These are phyloP conservation scores for Sycobia sp. DNA, from an alignment of 1,140 invertebrate genomes.

Conservation along the genomic window DNA sequence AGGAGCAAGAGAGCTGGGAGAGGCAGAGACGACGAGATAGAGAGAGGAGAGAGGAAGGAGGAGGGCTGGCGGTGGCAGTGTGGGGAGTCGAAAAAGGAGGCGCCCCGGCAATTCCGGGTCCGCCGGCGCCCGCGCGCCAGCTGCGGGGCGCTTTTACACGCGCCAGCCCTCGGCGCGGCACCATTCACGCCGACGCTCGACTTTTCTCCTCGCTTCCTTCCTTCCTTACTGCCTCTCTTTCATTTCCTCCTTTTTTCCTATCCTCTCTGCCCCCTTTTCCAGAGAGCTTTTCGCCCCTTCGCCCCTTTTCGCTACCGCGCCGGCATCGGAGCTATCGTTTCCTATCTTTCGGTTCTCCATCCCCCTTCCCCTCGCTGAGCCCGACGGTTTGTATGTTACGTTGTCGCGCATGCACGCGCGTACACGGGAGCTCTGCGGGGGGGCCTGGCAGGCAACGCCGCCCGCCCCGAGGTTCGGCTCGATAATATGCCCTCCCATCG, in stretches of 20 bases:
- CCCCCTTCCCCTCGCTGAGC: too few species aligned
- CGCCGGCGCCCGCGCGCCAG: conserved; percentile 38
- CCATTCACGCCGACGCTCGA: too few species aligned
- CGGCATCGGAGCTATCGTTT: too few species aligned
- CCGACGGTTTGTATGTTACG: too few species aligned
- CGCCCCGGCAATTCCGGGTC: conserved; percentile 44
- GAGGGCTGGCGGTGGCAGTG: too few species aligned
- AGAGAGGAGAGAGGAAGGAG: too few species aligned
- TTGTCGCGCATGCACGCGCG: too few species aligned
- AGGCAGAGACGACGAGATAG: conserved; percentile 2
- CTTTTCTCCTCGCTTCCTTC: background rate
- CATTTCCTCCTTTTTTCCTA: conserved; percentile 22
- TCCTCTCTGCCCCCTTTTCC: conserved; percentile 18
- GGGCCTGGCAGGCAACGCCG: conserved; percentile 46
- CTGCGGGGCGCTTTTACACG: conserved; percentile 39
- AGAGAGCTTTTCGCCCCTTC: too few species aligned
- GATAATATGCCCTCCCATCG: conserved; percentile 48
- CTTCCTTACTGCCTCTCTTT: conserved; percentile 6
- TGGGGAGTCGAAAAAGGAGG: conserved; percentile 29
- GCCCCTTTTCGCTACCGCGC: too few species aligned
- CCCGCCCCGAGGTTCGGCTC: conserved; percentile 40
- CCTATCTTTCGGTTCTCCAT: too few species aligned
- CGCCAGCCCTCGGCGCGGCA: too few species aligned
- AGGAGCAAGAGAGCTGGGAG: conserved; percentile 12
- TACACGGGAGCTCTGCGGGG: too few species aligned